phyloP scores from a whole-genome alignment of 2,113 vertebrate genomes.

The Catharus bicknelli region DNA sequence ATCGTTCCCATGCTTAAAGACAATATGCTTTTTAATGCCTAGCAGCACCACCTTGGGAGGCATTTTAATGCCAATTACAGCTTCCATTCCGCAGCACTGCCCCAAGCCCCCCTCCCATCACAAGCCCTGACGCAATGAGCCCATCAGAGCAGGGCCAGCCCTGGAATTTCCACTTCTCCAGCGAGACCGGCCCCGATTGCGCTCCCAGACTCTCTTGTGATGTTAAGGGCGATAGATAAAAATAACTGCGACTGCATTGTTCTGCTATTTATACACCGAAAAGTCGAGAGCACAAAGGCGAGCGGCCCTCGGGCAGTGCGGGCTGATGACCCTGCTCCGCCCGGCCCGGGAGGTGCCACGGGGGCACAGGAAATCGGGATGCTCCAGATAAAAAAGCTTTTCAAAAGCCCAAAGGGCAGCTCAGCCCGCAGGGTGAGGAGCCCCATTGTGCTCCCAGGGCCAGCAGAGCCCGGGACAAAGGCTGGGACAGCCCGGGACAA shows the following conservation, averaged over 20 bases:
- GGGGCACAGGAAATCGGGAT: neutral
- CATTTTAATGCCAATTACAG: neutral
- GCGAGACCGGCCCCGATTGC: neutral
- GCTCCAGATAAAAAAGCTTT: slow-evolving; percentile 9
- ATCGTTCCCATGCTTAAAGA: neutral
- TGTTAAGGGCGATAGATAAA: slow-evolving; percentile 19
- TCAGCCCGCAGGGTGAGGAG: neutral
- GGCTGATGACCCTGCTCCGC: neutral
- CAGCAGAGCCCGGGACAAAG: neutral
- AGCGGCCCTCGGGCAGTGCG: neutral
- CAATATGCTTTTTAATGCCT: neutral
- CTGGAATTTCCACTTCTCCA: neutral
- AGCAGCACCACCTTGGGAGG: neutral
- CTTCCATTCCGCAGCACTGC: neutral
- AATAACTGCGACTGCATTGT: slow-evolving; percentile 24
- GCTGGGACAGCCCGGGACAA: neutral
- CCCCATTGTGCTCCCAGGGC: neutral
- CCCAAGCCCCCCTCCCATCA: neutral
- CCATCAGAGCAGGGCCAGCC: neutral
- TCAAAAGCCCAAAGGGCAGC: slow-evolving; percentile 5
- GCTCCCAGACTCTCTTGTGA: neutral
- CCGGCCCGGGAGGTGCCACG: neutral
- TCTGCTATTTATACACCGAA: slow-evolving; percentile 33
- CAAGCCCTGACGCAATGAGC: neutral
- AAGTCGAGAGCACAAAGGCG: slow-evolving; percentile 11